These are phyloP conservation scores for Saguinus imperator DNA, from an alignment of 2,113 vertebrate species.

Conservation along the genomic window DNA sequence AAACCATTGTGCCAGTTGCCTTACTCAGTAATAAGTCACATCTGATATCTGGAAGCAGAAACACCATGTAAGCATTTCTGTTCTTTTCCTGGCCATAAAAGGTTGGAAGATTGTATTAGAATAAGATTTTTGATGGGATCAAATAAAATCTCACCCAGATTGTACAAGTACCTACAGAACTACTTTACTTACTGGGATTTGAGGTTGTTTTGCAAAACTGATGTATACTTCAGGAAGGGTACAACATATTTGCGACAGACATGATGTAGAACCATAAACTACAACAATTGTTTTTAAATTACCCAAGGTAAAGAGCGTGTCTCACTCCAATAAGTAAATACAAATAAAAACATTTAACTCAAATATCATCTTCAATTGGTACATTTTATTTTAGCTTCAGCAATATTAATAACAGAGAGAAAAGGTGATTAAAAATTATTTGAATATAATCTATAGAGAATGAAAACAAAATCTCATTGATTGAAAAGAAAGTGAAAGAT, in stretches of 20 bases:
- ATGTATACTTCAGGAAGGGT: not conserved
- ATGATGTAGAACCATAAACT: not conserved
- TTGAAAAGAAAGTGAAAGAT: not conserved
- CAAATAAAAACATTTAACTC: not conserved
- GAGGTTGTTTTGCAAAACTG: not conserved
- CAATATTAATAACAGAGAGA: not conserved
- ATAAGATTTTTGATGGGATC: not conserved
- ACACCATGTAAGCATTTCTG: conserved; percentile 68
- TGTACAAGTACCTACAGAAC: not conserved
- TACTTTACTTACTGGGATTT: not conserved
- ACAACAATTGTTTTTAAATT: not conserved
- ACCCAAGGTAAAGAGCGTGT: not conserved
- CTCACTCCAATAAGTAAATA: not conserved
- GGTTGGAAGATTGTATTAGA: conserved; percentile 51
- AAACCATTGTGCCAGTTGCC: conserved; percentile 71
- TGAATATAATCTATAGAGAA: not conserved
- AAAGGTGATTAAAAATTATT: not conserved
- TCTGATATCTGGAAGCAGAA: conserved; percentile 72
- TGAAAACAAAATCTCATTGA: conserved; percentile 8
- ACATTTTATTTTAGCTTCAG: not conserved
- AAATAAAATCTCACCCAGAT: not conserved
- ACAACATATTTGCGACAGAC: not conserved
- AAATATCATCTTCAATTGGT: not conserved
- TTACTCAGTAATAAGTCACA: conserved; percentile 77
- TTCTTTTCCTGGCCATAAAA: conserved; percentile 46